These are phyloP conservation scores for Leucopternis melanops DNA, from an alignment of 2,113 vertebrate species.

Conservation along the genomic window DNA sequence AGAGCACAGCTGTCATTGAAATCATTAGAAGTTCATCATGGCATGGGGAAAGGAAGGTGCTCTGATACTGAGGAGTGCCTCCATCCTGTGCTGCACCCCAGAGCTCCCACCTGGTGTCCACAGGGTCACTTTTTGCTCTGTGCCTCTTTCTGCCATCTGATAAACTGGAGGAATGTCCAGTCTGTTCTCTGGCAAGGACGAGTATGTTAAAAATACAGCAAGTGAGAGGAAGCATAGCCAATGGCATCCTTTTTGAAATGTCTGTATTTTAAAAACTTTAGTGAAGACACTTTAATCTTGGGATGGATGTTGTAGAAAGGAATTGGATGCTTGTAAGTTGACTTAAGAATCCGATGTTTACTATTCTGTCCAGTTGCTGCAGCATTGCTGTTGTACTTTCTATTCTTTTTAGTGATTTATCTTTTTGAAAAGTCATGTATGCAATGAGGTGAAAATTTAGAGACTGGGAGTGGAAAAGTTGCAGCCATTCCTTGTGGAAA, in stretches of 20 bases:
- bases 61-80: background rate
- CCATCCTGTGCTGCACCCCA: background rate
- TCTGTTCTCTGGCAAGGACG: background rate
- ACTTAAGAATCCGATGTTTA: background rate
- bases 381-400: background rate
- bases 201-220: background rate
- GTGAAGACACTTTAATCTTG: background rate
- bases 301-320: background rate
- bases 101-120: background rate
- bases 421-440: background rate
- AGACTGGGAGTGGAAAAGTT: background rate
- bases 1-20: fast-evolving
- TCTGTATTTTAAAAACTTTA: background rate
- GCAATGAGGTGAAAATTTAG: background rate
- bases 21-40: background rate
- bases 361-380: background rate
- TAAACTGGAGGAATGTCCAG: background rate
- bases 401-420: background rate
- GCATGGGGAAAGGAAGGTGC: background rate
- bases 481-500: background rate
- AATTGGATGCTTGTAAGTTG: background rate
- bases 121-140: background rate
- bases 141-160: background rate
- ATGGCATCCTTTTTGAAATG: background rate
- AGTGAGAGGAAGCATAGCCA: background rate